Evolutionary conservation across 92 coral and sea anemone genomes (phyloP).

Genomic region (Diadumene lineata): DNA sequence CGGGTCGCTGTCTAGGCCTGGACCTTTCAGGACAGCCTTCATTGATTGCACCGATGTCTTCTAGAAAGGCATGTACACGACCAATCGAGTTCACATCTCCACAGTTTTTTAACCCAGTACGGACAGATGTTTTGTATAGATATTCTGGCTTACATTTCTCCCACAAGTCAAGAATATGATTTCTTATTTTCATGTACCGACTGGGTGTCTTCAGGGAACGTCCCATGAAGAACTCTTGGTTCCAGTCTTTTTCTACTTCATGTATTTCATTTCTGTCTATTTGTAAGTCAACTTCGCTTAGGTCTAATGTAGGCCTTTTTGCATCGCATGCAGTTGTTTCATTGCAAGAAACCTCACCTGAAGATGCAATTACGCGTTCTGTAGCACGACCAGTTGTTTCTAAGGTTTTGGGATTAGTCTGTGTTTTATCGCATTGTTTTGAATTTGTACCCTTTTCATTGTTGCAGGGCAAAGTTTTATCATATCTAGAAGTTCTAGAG

Average conservation of each 20-base stretch:
- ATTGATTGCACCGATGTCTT: slow-evolving; percentile 77
- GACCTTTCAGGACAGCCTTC: slow-evolving; percentile 76
- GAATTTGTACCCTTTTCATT: too few species aligned
- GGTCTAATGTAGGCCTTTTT: slow-evolving; percentile 12
- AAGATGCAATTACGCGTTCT: neutral
- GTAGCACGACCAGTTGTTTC: neutral
- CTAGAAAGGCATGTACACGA: slow-evolving; percentile 82
- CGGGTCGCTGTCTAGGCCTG: slow-evolving; percentile 59
- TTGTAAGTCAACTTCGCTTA: slow-evolving; percentile 7
- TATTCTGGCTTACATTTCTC: slow-evolving; percentile 71
- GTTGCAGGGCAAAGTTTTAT: too few species aligned
- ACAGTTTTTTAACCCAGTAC: slow-evolving; percentile 74
- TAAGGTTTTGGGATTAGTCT: neutral
- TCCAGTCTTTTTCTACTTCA: slow-evolving; percentile 55
- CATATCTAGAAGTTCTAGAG: too few species aligned
- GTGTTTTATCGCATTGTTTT: too few species aligned
- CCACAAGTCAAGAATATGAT: slow-evolving; percentile 83
- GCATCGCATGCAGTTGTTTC: neutral
- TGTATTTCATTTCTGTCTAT: slow-evolving; percentile 56
- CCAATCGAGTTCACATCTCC: slow-evolving; percentile 92
- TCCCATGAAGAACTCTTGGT: slow-evolving; percentile 80
- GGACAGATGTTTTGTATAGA: slow-evolving; percentile 72
- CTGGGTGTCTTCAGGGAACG: slow-evolving; percentile 79
- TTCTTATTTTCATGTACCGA: slow-evolving; percentile 81
- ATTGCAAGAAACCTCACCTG: slow-evolving; percentile 17